phyloP scores from a whole-genome alignment of 2,113 vertebrate species.

The Actenoides hombroni region DNA sequence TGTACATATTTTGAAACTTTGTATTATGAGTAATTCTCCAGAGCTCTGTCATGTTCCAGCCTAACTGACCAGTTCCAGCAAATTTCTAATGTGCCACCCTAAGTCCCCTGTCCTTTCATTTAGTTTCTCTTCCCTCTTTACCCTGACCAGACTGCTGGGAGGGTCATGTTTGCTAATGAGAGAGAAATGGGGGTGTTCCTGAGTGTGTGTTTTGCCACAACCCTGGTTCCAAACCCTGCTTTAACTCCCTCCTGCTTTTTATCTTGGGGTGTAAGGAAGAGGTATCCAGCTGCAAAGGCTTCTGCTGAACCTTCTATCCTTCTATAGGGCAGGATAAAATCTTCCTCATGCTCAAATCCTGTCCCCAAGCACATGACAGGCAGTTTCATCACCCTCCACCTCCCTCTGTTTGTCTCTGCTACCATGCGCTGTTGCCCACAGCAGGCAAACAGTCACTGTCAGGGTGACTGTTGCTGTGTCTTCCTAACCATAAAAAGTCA shows the following conservation, averaged over 20 bases:
- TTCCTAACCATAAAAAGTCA: background rate
- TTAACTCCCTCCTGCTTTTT: background rate
- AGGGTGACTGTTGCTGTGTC: background rate
- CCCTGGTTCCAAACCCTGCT: background rate
- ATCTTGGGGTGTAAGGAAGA: background rate
- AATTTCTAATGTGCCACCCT: background rate
- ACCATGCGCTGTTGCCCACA: background rate
- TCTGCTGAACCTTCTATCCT: background rate
- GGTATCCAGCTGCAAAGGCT: background rate
- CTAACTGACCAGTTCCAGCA: background rate
- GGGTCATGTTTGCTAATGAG: background rate
- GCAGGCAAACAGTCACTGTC: background rate
- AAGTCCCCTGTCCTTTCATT: background rate
- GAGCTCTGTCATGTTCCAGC: background rate
- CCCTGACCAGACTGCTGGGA: background rate
- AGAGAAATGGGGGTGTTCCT: rapidly evolving
- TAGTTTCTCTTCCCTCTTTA: background rate
- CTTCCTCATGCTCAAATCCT: background rate
- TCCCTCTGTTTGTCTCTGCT: background rate
- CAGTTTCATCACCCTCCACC: background rate
- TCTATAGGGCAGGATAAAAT: background rate
- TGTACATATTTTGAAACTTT: constrained; percentile 42
- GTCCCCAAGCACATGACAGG: background rate
- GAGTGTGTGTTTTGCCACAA: background rate
- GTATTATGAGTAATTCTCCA: constrained; percentile 30